Percentiles rank a stretch among this genome's conserved stretches.
Evolutionary conservation across 1,140 invertebrate genomes (phyloP).

Genomic region (Drosophila santomea): DNA sequence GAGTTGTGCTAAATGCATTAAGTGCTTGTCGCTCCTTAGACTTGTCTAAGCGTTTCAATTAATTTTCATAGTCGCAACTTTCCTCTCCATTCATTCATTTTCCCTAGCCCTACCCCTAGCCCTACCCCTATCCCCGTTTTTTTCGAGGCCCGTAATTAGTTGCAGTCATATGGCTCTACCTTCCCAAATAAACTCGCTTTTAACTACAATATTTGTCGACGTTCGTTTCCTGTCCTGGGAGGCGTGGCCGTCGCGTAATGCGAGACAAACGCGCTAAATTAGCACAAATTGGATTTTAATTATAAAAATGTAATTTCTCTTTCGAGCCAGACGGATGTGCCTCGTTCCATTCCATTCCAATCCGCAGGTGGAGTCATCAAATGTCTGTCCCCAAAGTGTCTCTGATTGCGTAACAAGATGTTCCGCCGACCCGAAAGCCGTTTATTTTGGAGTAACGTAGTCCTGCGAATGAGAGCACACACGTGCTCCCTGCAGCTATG

Average conservation of each 20-base stretch:
- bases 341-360: not conserved
- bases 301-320: conserved; percentile 53
- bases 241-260: conserved; percentile 34
- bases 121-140: conserved; percentile 1
- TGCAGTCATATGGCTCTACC: conserved; percentile 19
- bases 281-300: conserved; percentile 71
- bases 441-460: not conserved
- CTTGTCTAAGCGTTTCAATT: conserved; percentile 81
- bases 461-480: not conserved
- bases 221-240: not conserved
- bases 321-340: conserved; percentile 10
- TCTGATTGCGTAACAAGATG: conserved; percentile 25
- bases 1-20: conserved; percentile 81
- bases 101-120: not conserved
- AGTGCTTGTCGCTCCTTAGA: conserved; percentile 72
- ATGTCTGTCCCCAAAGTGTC: conserved; percentile 14
- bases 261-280: conserved; percentile 65
- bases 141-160: conserved; percentile 53
- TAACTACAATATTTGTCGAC: conserved; percentile 41
- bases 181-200: conserved; percentile 29
- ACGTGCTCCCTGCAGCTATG: conserved; percentile 32
- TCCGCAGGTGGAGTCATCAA: not conserved
- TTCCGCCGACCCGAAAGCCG: not conserved
- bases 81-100: conserved; percentile 9
- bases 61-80: conserved; percentile 70